Base-by-base conservation (phyloP, 2,113 vertebrate genomes). In the Cyphomyrus plagiostoma region DNA sequence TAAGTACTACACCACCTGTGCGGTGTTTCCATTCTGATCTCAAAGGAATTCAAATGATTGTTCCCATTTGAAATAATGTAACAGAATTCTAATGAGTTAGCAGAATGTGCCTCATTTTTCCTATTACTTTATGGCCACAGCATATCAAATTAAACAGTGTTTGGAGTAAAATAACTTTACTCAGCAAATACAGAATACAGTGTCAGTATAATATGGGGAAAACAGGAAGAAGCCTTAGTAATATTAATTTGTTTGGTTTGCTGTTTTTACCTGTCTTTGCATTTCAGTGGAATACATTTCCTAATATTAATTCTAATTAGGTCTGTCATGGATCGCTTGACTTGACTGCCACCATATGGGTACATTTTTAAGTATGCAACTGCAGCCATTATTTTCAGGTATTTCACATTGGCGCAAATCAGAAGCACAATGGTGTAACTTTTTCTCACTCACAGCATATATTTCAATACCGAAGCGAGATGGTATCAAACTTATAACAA, bases 381-480 rank as follows among this genome's bases (percentile, higher is more conserved):
- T 85, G 83, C n/a, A 86, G 83, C 4, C 83, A n/a, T 86, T 50
- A 86, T 86, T 86, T 86, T 86, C 2, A 15, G 83, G 49, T 48
- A 49, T 49, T 86, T 86, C 49, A 10, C n/a, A 49, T 7, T 48
- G 45, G 19, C 1, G 5, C 66, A 9, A 62, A 66, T 70, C n/a
- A 30, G 10, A 46, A 35, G 23, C 45, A 88, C 45, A 70, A 42
- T 39, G 88, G 15, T 17, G 26, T 6, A 10, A 42, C 1, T 21
- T 66, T n/a, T 62, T 66, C 42, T 62, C 17, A n/a, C 87, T 66
- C 21, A 1, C 82, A 84, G 21, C 17, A 3, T 50, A 89, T 84
- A 84, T 87, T 87, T 56, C 85, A 26, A 46, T 89, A 10, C 62
- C 83, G 80, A 52, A 90, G 77, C 62, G 53, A 52, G 87, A 88